These are phyloP conservation scores for Pyrocoelia pectoralis DNA, from an alignment of 2,888 invertebrate species.

Conservation along the genomic window DNA sequence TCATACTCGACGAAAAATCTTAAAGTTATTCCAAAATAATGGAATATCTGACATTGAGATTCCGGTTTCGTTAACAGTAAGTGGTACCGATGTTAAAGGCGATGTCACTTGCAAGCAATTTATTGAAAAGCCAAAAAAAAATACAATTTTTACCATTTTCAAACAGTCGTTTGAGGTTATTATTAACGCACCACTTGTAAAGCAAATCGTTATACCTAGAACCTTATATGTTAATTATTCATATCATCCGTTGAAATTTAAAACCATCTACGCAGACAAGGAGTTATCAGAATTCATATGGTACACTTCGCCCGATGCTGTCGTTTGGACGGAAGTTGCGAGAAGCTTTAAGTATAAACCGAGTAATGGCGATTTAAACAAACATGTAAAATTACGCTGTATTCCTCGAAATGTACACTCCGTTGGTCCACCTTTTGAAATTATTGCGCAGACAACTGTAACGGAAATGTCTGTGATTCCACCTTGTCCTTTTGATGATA, in stretches of 20 bases:
- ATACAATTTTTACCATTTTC: conserved; percentile 48
- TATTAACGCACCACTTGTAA: conserved; percentile 77
- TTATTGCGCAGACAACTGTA: conserved; percentile 49
- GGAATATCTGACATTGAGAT: background rate
- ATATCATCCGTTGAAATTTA: conserved; percentile 73
- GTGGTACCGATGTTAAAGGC: conserved; percentile 21
- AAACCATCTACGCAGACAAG: conserved; percentile 66
- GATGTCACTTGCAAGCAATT: conserved; percentile 33
- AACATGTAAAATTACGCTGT: conserved; percentile 67
- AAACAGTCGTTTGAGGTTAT: conserved; percentile 67
- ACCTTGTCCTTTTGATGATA: conserved; percentile 76
- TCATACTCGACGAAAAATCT: conserved; percentile 42
- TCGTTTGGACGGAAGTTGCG: conserved; percentile 67
- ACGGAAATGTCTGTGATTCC: conserved; percentile 65
- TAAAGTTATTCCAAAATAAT: conserved; percentile 13
- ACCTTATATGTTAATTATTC: conserved; percentile 75
- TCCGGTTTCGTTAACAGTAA: conserved; percentile 30
- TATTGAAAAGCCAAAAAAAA: conserved; percentile 34
- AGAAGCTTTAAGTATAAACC: conserved; percentile 68
- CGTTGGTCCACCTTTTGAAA: conserved; percentile 62
- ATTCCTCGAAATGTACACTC: conserved; percentile 61
- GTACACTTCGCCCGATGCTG: conserved; percentile 63
- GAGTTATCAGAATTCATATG: conserved; percentile 69
- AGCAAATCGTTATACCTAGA: conserved; percentile 68
- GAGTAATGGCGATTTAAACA: conserved; percentile 67